These are phyloP conservation scores for Merops nubicus DNA, from an alignment of 2,113 vertebrate genomes.

Conservation along the genomic window DNA sequence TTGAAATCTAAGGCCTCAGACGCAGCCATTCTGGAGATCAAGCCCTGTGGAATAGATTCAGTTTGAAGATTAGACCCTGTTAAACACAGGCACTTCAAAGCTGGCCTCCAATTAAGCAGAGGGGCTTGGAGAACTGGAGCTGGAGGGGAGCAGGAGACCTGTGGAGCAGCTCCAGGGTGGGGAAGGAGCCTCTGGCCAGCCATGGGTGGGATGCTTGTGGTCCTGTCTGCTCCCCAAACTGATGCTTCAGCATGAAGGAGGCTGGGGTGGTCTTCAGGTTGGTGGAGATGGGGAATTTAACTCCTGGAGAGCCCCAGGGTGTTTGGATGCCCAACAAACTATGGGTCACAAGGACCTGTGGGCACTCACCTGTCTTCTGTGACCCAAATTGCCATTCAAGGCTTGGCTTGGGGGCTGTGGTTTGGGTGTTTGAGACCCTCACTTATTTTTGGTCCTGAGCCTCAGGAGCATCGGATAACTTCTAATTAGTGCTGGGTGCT, in stretches of 20 bases:
- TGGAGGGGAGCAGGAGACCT: not conserved
- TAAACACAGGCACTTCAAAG: slow-evolving; percentile 1
- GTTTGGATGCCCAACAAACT: not conserved
- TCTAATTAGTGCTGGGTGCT: not conserved
- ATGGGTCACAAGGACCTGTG: fast-evolving
- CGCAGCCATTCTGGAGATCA: slow-evolving; percentile 42
- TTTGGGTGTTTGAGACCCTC: not conserved
- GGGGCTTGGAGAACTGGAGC: fast-evolving
- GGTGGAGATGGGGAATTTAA: not conserved
- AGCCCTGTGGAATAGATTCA: slow-evolving; percentile 12
- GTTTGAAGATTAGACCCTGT: slow-evolving; percentile 15
- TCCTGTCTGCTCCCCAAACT: not conserved
- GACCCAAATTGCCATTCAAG: fast-evolving
- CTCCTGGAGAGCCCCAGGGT: not conserved
- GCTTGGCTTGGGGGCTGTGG: not conserved
- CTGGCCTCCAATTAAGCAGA: slow-evolving; percentile 19
- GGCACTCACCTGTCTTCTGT: not conserved
- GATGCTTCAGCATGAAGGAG: not conserved
- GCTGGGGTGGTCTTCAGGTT: not conserved
- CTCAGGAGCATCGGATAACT: not conserved
- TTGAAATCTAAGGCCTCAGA: slow-evolving; percentile 47
- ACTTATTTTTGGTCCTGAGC: not conserved
- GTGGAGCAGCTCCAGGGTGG: not conserved
- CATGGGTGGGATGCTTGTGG: fast-evolving
- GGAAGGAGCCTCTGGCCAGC: not conserved